Evolutionary conservation across 2,113 vertebrate genomes (phyloP).

Genomic region (Podiceps cristatus): DNA sequence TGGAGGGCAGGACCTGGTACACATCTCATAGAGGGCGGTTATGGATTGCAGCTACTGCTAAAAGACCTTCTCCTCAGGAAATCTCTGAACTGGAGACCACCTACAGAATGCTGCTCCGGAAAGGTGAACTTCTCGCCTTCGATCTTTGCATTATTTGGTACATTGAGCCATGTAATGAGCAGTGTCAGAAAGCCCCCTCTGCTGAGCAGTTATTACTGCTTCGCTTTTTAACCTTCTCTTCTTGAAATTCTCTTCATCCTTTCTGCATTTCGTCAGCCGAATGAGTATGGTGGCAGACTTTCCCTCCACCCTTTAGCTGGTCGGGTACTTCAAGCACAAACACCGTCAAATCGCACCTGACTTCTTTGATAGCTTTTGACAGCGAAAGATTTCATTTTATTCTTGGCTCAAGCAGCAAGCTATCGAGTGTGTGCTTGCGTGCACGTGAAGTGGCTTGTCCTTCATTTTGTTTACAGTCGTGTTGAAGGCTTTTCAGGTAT

Average conservation of each 20-base stretch:
- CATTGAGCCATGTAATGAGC: neutral
- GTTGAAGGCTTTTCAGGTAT: neutral
- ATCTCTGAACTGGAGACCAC: slow-evolving; percentile 87
- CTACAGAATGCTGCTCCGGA: slow-evolving; percentile 80
- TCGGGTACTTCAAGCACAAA: neutral
- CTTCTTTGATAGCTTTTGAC: neutral
- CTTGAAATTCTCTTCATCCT: neutral
- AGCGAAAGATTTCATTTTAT: neutral
- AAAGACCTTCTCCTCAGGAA: slow-evolving; percentile 89
- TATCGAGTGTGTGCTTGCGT: accelerated
- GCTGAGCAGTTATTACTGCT: neutral
- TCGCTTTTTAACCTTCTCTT: neutral
- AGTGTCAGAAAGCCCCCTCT: neutral
- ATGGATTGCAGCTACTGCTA: slow-evolving; percentile 95
- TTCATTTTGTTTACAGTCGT: neutral
- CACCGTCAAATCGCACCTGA: accelerated
- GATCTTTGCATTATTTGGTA: neutral
- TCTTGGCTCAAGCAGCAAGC: neutral
- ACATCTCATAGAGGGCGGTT: slow-evolving; percentile 91
- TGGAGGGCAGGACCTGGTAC: slow-evolving; percentile 97
- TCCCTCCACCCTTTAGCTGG: neutral
- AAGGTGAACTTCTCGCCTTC: slow-evolving; percentile 78
- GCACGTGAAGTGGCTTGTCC: neutral
- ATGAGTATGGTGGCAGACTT: neutral
- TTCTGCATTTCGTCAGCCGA: accelerated